Conservation (phyloP, 2,888 invertebrate genomes). For the Lepidocyrtoides sp. region DNA sequence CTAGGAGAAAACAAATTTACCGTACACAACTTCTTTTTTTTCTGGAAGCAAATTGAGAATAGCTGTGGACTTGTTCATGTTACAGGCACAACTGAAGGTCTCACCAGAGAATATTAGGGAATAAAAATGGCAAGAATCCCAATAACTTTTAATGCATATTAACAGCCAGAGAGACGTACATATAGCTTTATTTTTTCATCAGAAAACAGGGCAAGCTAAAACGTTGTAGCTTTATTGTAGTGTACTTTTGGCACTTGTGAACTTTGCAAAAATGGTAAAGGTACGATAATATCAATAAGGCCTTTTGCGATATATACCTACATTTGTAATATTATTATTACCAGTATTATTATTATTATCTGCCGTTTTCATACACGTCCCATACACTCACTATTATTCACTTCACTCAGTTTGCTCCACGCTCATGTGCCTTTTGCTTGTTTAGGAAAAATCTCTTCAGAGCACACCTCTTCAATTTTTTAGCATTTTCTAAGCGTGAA, state of each 20-base stretch:
- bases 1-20: neutral
- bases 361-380: neutral
- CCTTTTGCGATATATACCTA: neutral
- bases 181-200: neutral
- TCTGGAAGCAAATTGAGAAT: neutral
- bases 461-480: conserved; percentile 10
- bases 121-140: conserved; percentile 61
- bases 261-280: conserved; percentile 17
- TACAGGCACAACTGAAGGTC: conserved; percentile 66
- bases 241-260: neutral
- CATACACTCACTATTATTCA: neutral
- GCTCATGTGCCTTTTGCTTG: neutral
- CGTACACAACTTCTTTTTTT: too few relatives aligned
- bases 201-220: neutral
- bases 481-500: neutral
- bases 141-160: conserved; percentile 60
- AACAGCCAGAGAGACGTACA: neutral
- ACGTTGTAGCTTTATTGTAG: neutral
- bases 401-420: neutral
- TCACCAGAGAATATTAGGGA: conserved; percentile 55
- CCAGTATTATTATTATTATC: conserved; percentile 22
- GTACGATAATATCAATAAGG: conserved; percentile 28
- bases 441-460: neutral
- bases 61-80: conserved; percentile 48
- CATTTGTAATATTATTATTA: neutral